These are phyloP conservation scores for Petrosia ficiformis DNA, from an alignment of 37 sponge, comb jelly and placozoan genomes.

Conservation along the genomic window DNA sequence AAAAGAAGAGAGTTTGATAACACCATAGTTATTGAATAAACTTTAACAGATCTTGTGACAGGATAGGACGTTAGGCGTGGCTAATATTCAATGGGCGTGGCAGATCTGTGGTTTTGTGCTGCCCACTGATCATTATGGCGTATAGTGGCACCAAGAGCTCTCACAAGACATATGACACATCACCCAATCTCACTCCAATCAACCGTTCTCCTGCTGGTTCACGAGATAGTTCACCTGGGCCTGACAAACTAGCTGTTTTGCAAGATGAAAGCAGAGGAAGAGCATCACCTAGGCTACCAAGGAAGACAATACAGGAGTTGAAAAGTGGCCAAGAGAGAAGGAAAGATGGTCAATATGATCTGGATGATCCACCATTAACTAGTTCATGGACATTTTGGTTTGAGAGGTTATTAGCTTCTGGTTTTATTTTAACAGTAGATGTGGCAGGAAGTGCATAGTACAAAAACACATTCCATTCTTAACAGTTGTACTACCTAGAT, in stretches of 20 bases:
- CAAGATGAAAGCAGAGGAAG: neutral
- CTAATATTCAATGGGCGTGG: constrained; percentile 1
- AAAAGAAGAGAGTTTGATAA: too few species aligned
- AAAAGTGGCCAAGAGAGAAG: constrained; percentile 15
- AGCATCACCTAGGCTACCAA: constrained; percentile 15
- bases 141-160: too few species aligned
- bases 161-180: too few species aligned
- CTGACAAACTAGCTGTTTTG: neutral
- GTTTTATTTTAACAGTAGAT: neutral
- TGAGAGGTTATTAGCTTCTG: constrained; percentile 35
- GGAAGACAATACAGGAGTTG: constrained; percentile 31
- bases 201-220: neutral
- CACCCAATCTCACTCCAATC: neutral
- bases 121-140: neutral
- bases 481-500: too few species aligned
- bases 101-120: neutral
- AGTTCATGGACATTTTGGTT: constrained; percentile 78
- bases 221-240: neutral
- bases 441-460: neutral
- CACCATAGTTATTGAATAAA: too few species aligned
- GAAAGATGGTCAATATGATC: neutral
- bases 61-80: too few species aligned
- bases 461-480: neutral
- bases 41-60: too few species aligned
- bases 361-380: constrained; percentile 12